phyloP scores from a whole-genome alignment of 2,888 invertebrate species.

The Drosophila mimica region DNA sequence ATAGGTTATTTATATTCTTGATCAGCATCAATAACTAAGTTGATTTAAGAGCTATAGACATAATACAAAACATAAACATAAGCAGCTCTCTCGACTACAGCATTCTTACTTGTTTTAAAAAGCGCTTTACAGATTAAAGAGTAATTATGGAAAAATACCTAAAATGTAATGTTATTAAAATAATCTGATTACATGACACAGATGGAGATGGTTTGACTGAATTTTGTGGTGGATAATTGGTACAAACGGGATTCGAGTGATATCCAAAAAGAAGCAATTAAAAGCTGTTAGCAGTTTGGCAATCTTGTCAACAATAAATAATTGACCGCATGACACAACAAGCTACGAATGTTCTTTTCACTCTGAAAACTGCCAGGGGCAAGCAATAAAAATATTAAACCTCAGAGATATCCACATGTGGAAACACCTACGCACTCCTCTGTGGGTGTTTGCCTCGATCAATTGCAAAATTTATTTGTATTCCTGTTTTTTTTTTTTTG shows the following conservation, averaged over 20 bases:
- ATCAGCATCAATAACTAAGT: neutral
- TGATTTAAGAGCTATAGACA: no score
- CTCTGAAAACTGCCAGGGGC: conserved; percentile 37
- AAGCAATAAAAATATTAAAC: conserved; percentile 67
- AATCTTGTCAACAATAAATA: conserved; percentile 72
- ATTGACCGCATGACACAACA: conserved; percentile 75
- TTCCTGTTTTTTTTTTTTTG: conserved; percentile 42
- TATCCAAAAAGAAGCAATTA: neutral
- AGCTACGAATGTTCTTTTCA: conserved; percentile 42
- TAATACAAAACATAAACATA: no score
- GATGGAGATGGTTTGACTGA: no score
- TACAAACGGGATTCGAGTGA: neutral
- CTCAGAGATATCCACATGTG: conserved; percentile 22
- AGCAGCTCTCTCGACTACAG: neutral
- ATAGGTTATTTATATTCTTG: neutral
- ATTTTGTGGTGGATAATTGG: neutral
- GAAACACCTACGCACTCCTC: conserved; percentile 7
- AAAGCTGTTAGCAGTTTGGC: neutral
- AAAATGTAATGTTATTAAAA: neutral
- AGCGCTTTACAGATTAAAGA: neutral
- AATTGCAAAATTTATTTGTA: conserved; percentile 71
- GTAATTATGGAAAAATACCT: neutral
- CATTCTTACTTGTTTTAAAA: neutral
- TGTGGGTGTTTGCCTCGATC: conserved; percentile 3
- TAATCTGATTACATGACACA: neutral